Evolutionary conservation across 2,888 invertebrate genomes (phyloP), one percentile per base, ranked within the genome.

Genomic region (Trissoscelio sp.): DNA sequence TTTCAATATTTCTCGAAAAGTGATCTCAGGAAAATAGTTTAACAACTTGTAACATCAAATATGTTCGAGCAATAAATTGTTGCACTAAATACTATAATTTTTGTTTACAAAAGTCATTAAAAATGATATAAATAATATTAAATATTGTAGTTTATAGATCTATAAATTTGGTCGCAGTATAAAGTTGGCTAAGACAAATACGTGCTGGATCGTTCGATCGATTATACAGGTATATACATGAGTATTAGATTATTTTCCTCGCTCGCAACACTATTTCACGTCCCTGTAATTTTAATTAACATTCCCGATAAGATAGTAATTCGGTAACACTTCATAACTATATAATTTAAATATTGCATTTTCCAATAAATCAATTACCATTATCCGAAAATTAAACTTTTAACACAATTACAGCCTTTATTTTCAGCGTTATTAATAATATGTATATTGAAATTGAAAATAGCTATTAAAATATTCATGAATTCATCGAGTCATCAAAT

Each of bases 211-310:
- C 39, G 6, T 20, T 2, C 6, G 57, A 37, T 57, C 18, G 20
- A 57, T 57, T n/a, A 12, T 42, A 14, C 24, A 14, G n/a, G n/a
- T n/a, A n/a, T n/a, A n/a, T n/a, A n/a, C n/a, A n/a, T n/a, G 18
- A 39, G n/a, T 22, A 39, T 20, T 22, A 39, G 3, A 42, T 42
- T 28, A 60, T 60, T 60, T 60, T 42, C 28, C 16, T 42, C 42
- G 7, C 14, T 11, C 7, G 20, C 14, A 24, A 12, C 16, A 42
- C 22, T 37, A 20, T 57, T 37, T 37, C 20, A 20, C 12, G 20
- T 37, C 4, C 16, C 11, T 16, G 4, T 46, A 62, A 62, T 62
- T 62, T 62, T 62, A 62, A 62, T 62, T 44, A 60, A 60, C 44
- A 60, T 60, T 31, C 46, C 20, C 18, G 7, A 62, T 62, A 46